These are phyloP conservation scores for Sphenodon punctatus DNA, from an alignment of 2,797 vertebrate species.

Conservation along the genomic window DNA sequence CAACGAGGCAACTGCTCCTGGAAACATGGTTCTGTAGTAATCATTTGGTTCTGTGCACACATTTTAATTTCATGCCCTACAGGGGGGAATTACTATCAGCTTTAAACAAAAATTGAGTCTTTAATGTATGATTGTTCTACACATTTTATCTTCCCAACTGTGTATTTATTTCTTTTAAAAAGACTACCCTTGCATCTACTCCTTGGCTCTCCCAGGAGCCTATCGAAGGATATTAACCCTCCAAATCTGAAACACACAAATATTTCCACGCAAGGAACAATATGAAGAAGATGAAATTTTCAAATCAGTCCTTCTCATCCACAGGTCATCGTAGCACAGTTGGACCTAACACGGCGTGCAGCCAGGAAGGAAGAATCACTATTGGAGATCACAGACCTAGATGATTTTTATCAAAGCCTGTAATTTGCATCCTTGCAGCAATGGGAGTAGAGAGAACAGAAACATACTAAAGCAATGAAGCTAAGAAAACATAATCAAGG, in stretches of 20 bases:
- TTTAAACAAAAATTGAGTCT: constrained; percentile 62
- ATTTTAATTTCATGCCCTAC: constrained; percentile 63
- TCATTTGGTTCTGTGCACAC: constrained; percentile 33
- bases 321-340: background rate
- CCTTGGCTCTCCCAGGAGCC: background rate
- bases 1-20: constrained; percentile 1
- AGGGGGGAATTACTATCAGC: constrained; percentile 17
- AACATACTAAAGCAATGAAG: background rate
- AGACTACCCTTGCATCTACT: background rate
- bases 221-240: background rate
- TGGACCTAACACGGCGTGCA: background rate
- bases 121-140: constrained; percentile 45
- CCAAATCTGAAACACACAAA: constrained; percentile 22
- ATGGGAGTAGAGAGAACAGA: background rate
- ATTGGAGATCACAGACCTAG: background rate
- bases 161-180: constrained; percentile 2
- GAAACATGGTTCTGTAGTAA: background rate
- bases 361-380: constrained; percentile 8
- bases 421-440: constrained; percentile 20
- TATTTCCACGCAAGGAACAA: constrained; percentile 5
- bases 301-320: background rate
- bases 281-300: background rate
- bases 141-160: constrained; percentile 31
- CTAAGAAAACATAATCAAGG: background rate
- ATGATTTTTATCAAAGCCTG: background rate